Evolutionary conservation across 2,113 vertebrate genomes (phyloP).

Genomic region (Ploceus nigricollis): DNA sequence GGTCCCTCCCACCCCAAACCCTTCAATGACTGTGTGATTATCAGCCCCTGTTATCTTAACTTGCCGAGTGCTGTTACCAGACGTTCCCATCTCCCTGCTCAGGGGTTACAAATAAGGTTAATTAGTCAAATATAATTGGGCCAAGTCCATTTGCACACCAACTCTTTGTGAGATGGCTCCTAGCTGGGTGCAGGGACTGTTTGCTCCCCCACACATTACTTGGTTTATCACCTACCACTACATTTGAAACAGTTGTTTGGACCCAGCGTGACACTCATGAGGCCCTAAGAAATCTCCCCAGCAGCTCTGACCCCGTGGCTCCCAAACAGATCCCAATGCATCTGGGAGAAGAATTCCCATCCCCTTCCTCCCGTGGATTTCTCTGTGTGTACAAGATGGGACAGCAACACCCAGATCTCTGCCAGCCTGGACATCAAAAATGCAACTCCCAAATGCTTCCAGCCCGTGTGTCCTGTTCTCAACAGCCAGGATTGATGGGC

Average conservation of each 20-base stretch:
- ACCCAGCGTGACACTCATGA: background rate
- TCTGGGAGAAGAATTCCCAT: background rate
- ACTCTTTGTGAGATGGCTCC: background rate
- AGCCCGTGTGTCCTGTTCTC: background rate
- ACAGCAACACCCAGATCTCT: background rate
- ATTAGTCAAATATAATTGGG: background rate
- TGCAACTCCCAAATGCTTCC: background rate
- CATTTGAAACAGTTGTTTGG: background rate
- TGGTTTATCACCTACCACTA: background rate
- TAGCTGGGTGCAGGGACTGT: too few relatives aligned
- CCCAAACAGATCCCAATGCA: background rate
- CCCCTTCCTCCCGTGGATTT: background rate
- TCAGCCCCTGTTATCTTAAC: background rate
- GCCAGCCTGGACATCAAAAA: background rate
- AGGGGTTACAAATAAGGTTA: background rate
- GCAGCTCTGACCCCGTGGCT: background rate
- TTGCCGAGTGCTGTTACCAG: background rate
- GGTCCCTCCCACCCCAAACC: background rate
- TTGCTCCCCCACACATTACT: background rate
- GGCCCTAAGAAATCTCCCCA: background rate
- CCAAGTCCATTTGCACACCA: background rate
- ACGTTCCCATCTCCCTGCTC: background rate
- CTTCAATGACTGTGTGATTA: background rate
- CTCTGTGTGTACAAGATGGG: background rate
- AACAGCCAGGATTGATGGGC: constrained; percentile 15